Evolutionary conservation across 2,113 vertebrate species (phyloP), one percentile per base, ranked within the genome.

Genomic region (Zosterops borbonicus): DNA sequence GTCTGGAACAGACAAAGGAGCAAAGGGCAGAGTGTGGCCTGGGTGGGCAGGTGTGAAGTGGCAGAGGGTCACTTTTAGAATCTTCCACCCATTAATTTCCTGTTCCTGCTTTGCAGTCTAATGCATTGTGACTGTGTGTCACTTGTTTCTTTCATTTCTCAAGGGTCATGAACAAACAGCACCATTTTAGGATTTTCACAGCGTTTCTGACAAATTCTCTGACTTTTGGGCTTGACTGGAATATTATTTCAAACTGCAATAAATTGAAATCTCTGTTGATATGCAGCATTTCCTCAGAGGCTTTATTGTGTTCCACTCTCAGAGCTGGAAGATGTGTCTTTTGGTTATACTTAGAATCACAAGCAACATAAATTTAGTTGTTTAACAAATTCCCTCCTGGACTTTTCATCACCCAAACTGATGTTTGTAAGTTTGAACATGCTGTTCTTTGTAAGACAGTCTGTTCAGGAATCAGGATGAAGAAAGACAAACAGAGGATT

Each of bases 351-450:
- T 90, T 65, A 83, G 60, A 50, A 83, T 89, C 80, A 53, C 65
- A 69, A 60, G 63, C 70, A 78, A 75, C 35, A 37, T 75, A 63
- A 92, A 87, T 90, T 46, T 77, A 84, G 92, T 53, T 37, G 41
- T 94, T 91, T 87, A 86, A 80, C 73, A 88, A 90, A 94, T 82
- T 96, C 79, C 75, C 87, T 87, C 35, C 13, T 92, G 93, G 82
- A 85, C 80, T 91, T 77, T 93, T 94, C 77, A 84, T 76, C 92
- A 85, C 93, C 53, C 53, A 44, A 70, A 23, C 62, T 82, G 89
- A 91, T 87, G 76, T 94, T 92, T 92, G 44, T 71, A 89, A 77
- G 89, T 59, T 83, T 49, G 89, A 94, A 90, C 55, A 58, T 64
- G 65, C 42, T 89, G 76, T 80, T 92, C 89, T 74, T 42, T 71